Evolutionary conservation across 2,888 invertebrate genomes (phyloP).

Genomic region (Temnothorax ravouxi): DNA sequence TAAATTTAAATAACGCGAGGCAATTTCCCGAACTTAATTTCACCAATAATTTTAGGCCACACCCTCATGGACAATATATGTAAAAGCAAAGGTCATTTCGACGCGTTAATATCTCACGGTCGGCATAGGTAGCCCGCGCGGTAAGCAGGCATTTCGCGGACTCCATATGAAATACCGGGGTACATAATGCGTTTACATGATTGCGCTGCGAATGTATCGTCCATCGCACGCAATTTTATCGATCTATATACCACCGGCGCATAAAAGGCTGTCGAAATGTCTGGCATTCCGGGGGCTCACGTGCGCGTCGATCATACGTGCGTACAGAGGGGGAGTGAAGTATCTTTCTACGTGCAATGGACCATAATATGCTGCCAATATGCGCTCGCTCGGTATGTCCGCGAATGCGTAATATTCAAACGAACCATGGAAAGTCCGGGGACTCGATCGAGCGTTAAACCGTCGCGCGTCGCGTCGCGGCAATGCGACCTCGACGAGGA

Average conservation of each 20-base stretch:
- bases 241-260: conserved; percentile 1
- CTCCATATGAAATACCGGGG: conserved; percentile 16
- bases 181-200: conserved; percentile 23
- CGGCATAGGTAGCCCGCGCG: not conserved
- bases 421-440: conserved; percentile 69
- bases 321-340: not conserved
- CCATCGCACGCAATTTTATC: conserved; percentile 6
- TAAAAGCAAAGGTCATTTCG: not conserved
- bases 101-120: conserved; percentile 19
- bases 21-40: not conserved
- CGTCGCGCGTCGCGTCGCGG: conserved; percentile 53
- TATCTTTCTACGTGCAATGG: conserved; percentile 23
- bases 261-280: conserved; percentile 34
- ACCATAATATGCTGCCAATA: conserved; percentile 13
- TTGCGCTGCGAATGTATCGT: conserved; percentile 16
- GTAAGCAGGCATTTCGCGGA: not conserved
- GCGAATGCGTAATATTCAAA: conserved; percentile 61
- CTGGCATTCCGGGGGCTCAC: conserved; percentile 37
- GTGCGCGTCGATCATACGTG: not conserved
- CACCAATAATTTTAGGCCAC: not conserved
- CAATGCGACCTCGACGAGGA: conserved; percentile 56
- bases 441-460: conserved; percentile 76
- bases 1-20: not conserved
- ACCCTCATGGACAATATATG: not conserved
- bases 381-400: conserved; percentile 18